Evolutionary conservation across 2,113 vertebrate species (phyloP), one percentile per base, ranked within the genome.

Genomic region (Monarcha castaneiventris): DNA sequence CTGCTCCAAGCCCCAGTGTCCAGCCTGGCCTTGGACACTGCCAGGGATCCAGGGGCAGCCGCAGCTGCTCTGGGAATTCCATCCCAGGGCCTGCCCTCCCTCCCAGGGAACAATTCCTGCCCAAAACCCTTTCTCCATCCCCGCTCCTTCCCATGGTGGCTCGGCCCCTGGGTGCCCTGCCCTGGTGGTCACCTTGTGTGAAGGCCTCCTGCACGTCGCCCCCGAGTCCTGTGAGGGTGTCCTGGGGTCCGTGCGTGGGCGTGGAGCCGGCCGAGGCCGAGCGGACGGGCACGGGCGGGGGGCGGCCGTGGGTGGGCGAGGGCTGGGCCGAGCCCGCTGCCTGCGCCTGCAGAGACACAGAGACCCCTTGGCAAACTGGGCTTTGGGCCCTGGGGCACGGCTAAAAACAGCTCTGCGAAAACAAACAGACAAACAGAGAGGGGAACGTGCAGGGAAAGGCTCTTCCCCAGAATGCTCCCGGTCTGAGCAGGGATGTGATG

Each of bases 191-290:
- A 99, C 99, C 99, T 97, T 98, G 99, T 41, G 98, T 97, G 44
- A 99, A 99, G 67, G 99, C 98, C 94, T 99, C 99, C 82, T 99
- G 98, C 86, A 98, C 94, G 10, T 99, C 99, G 5, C 98, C 99
- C 11, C 98, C 98, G 3, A 99, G 97, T 1, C 98, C 98, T 0
- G 98, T 95, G 33, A 99, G 97, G 2, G 98, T 94, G 97, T 99
- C 99, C 97, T 98, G 99, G 0, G 99, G 98, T 25, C 95, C 98
- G 75, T 99, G 99, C 0, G 99, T 99, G 1, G 99, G 99, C 21
- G 98, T 99, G 84, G 99, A 99, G 72, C 99, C 98, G 1, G 99
- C 98, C 0, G 99, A 99, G 16, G 98, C 98, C 89, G 99, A 99
- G 67, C 98, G 98, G 66, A 98, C 98, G 4, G 99, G 99, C 98